A percentile compares a stretch with the other conserved stretches of the same genome.
Conservation (phyloP, 2,888 invertebrate genomes). For the Gymnosoma rotundatum region DNA sequence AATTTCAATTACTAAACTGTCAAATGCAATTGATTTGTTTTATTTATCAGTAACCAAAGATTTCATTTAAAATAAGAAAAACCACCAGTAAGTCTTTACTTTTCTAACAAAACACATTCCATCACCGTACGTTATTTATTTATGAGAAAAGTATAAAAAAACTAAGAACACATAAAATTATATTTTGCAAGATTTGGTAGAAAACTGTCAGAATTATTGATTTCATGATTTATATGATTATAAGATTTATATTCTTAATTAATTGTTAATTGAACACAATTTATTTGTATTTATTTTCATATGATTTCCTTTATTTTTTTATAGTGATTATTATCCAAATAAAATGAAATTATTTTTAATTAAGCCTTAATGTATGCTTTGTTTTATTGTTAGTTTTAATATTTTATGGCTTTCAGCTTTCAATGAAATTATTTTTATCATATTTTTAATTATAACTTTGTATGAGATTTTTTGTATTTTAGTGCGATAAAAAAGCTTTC, state of each 20-base stretch:
- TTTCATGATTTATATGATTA: background rate
- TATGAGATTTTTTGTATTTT: background rate
- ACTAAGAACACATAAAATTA: background rate
- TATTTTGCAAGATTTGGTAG: background rate
- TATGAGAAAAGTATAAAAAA: background rate
- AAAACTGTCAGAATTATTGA: background rate
- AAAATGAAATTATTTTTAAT: background rate
- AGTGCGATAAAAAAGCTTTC: background rate
- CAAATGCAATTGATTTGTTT: constrained; percentile 31
- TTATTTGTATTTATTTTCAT: background rate
- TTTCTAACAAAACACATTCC: background rate
- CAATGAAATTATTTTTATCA: too few relatives aligned
- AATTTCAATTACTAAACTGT: constrained; percentile 38
- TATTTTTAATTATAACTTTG: too few relatives aligned
- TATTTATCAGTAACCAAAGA: background rate
- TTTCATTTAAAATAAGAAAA: background rate
- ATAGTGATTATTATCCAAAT: too few relatives aligned
- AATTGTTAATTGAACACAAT: background rate
- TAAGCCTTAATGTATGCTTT: constrained; percentile 27
- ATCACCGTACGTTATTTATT: background rate
- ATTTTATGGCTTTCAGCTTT: background rate
- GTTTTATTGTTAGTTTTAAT: background rate
- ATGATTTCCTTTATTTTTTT: background rate
- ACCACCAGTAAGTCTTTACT: background rate
- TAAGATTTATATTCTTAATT: background rate